A percentile compares a stretch with the other conserved stretches of the same genome.
Conservation (phyloP, 2,797 vertebrate genomes). For the Varecia variegata region DNA sequence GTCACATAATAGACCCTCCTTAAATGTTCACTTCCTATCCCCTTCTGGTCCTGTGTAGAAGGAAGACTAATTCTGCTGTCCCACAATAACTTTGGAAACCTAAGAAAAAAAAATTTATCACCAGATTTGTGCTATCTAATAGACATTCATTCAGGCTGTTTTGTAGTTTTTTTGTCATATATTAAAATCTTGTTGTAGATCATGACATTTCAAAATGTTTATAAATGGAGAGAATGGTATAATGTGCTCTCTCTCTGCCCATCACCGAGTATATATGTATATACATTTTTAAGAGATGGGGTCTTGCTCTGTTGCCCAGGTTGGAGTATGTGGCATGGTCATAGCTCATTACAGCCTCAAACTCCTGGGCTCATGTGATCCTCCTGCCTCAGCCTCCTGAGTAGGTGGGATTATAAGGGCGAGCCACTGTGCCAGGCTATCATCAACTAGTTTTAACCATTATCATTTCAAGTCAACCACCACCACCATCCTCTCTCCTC, state of each 20-base stretch:
- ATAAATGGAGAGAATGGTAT: conserved; percentile 20
- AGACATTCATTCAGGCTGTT: background rate
- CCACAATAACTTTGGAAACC: background rate
- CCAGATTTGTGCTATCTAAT: background rate
- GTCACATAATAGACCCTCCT: background rate
- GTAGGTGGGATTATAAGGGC: background rate
- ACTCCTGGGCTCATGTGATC: background rate
- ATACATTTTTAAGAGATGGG: background rate
- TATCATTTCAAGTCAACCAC: background rate
- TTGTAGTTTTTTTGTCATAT: background rate
- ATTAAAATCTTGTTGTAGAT: background rate
- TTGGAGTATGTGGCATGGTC: background rate
- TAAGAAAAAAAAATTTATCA: background rate
- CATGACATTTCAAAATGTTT: conserved; percentile 8
- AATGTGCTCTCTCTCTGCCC: background rate
- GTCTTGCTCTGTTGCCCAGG: background rate
- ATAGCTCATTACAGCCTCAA: background rate
- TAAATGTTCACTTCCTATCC: background rate
- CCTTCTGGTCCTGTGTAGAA: background rate
- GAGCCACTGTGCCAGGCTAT: background rate
- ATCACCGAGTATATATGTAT: background rate
- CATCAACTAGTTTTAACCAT: background rate
- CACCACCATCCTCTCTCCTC: background rate
- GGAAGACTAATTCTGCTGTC: background rate
- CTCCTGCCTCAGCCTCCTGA: background rate